Conservation (phyloP, 2,888 invertebrate genomes). For the Muschampia plurimacula region DNA sequence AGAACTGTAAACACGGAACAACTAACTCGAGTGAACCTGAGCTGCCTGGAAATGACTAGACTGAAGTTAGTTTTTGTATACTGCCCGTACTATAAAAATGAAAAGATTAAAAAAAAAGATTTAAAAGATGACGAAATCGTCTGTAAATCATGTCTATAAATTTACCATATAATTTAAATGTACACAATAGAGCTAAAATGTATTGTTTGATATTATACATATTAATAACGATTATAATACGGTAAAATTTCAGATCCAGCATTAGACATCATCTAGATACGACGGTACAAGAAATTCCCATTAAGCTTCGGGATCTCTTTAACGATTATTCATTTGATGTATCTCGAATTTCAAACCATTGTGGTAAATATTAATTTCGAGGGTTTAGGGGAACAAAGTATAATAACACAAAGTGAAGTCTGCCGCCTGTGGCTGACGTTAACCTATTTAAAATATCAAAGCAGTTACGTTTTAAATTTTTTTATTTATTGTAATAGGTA, state of each 20-base stretch:
- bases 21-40: slow-evolving; percentile 37
- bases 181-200: no score
- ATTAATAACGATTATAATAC: no score
- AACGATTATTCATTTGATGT: slow-evolving; percentile 1
- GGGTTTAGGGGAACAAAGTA: not conserved
- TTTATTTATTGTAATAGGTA: no score
- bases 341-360: not conserved
- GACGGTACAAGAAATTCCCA: not conserved
- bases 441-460: not conserved
- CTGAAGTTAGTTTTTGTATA: slow-evolving; percentile 33
- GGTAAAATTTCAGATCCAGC: no score
- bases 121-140: no score
- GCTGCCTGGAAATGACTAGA: slow-evolving; percentile 39
- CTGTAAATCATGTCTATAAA: no score
- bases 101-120: no score
- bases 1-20: slow-evolving; percentile 42
- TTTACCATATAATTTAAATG: no score
- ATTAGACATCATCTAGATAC: not conserved
- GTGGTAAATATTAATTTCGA: not conserved
- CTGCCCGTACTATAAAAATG: not conserved
- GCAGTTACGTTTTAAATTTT: not conserved
- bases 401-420: not conserved
- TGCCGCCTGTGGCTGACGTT: not conserved
- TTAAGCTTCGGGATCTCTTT: slow-evolving; percentile 1
- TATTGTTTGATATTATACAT: no score